These are phyloP conservation scores for Rhegmatorhina hoffmannsi DNA, from an alignment of 2,113 vertebrate genomes.

Conservation along the genomic window DNA sequence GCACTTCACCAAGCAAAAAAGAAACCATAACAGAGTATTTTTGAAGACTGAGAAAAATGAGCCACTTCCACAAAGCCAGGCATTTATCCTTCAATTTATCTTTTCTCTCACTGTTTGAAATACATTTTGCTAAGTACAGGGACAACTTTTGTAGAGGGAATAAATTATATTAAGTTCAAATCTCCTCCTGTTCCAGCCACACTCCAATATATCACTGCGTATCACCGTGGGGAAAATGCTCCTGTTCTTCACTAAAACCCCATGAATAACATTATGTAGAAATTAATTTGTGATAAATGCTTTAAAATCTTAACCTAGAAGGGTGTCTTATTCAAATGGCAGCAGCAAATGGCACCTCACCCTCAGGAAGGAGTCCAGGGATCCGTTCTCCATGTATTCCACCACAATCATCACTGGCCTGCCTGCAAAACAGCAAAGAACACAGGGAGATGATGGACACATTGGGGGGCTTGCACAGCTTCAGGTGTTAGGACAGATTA, in stretches of 20 bases:
- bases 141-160: constrained; percentile 60
- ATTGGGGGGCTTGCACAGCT: constrained; percentile 30
- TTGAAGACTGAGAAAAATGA: constrained; percentile 57
- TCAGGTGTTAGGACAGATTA: constrained; percentile 51
- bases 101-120: constrained; percentile 47
- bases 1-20: neutral
- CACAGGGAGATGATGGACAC: constrained; percentile 36
- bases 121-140: constrained; percentile 41
- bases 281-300: constrained; percentile 77
- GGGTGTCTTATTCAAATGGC: constrained; percentile 71
- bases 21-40: neutral
- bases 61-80: neutral
- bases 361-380: constrained; percentile 93
- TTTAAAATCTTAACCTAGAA: constrained; percentile 72
- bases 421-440: constrained; percentile 83
- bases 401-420: constrained; percentile 97
- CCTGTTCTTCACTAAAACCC: constrained; percentile 67
- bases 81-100: constrained; percentile 48
- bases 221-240: constrained; percentile 53
- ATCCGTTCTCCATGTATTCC: constrained; percentile 97
- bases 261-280: constrained; percentile 72
- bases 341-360: constrained; percentile 81
- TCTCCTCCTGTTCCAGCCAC: constrained; percentile 9
- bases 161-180: constrained; percentile 65
- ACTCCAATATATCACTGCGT: constrained; percentile 52